Base-by-base conservation (phyloP, 2,888 invertebrate species). In the Bugula neritina region DNA sequence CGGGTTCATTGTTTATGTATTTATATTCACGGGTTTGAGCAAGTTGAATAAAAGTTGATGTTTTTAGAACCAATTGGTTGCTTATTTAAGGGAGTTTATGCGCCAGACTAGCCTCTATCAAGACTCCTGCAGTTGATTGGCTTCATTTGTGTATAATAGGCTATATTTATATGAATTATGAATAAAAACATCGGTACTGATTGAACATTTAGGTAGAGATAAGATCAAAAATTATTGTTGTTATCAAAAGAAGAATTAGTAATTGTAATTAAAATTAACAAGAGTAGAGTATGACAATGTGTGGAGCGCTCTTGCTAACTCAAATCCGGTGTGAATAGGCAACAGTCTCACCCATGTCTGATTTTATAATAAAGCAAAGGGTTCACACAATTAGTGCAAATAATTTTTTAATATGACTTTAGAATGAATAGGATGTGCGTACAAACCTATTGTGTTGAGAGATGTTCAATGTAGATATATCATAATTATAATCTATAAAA, bases 141-240 rank as follows among this genome's bases (percentile, higher is more conserved):
- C 29, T 29, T 25, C 31, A 31, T 27, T 25, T 34, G 5, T 31
- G 10, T 31, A 63, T 63, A 63, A 63, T 63, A 63, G 63, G 31
- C 29, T 2, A 63, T 25, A 63, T 63, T 63, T 63, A 31, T 31
- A 63, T 31, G 63, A 63, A 34, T 34, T 25, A 63, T 31, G 3
- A 63, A 63, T 63, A 31, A 63, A 63, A 63, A 63, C 63, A 63
- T 63, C 63, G 63, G 63, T 31, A 31, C 63, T 63, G 63, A 63
- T 63, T 63, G 63, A 63, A 29, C 63, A 63, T 63, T 63, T 63
- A 63, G 31, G 29, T 13, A 63, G 5, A 63, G 63, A 63, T 63
- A 63, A 63, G 63, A 63, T 63, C 63, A 34, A 31, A 63, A 63
- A 63, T 10, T 13, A 43, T 43, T 43, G 43, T 43, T 17, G 5